Base-by-base conservation (phyloP, 2,888 invertebrate species). In the Hydrotaea diabolus region DNA sequence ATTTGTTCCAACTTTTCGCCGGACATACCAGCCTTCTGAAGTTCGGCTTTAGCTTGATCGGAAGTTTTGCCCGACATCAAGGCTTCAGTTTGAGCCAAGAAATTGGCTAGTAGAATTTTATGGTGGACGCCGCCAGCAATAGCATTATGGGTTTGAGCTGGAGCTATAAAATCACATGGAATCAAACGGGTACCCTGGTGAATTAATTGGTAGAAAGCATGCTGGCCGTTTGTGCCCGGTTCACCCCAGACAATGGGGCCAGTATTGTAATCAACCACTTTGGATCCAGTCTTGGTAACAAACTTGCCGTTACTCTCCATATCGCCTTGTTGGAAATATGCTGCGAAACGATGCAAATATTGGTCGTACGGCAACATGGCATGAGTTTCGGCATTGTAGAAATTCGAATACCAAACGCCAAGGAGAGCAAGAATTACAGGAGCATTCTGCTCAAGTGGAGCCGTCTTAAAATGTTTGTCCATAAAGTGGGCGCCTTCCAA, bases 281-380 rank as follows among this genome's bases (percentile, higher is more conserved):
- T 92, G 0, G 96, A 96, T 39, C 89, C 90, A 15, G 94, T 93
- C 43, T 96, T 94, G 0, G 96, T 97, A 36, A 97, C 96, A 89
- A 96, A 96, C 93, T 99, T 99, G 86, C 99, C 99, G 93, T 99
- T 99, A 87, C 98, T 98, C 93, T 99, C 99, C 99, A 99, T 99
- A 90, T 99, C 99, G 3, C 99, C 99, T 93, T 99, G 99, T 93
- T 99, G 99, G 94, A 99, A 99, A 93, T 99, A 99, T 17, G 99
- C 99, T 11, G 99, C 98, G 93, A 99, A 99, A 92, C 99, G 95
- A 92, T 99, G 99, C 89, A 99, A 93, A 92, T 99, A 99, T 93
- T 99, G 99, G 93, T 99, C 99, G 92, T 99, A 99, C 0, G 99
- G 99, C 80, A 99, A 93, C 7, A 99, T 93, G 0, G 98, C 97